Evolutionary conservation across 2,113 vertebrate genomes (phyloP), one percentile per base, ranked within the genome.

Genomic region (Halcyon senegalensis): DNA sequence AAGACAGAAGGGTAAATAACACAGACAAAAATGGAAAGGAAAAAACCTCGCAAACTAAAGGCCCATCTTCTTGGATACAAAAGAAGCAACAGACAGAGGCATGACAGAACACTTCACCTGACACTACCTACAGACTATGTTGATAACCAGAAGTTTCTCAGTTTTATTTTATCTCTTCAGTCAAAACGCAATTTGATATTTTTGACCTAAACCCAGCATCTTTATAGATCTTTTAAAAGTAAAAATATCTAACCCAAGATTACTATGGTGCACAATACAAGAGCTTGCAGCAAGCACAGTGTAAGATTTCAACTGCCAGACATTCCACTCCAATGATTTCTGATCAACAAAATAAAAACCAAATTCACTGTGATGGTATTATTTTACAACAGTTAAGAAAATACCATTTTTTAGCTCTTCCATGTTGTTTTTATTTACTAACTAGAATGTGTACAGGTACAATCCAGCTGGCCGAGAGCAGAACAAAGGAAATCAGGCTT

Each of bases 101-200:
- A 70, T 6, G 60, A 89, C 84, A 91, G 60, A 91, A 87, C 43
- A 31, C 33, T 81, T 89, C 79, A 85, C 79, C 55, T 43, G n/a
- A 94, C 59, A 53, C 56, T 43, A 41, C 44, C 46, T 43, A 43
- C 43, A 43, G 43, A 43, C 14, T 43, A 43, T 43, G 43, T 43
- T 6, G 14, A 43, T 43, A 43, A 16, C 15, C 43, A 43, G 28
- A 94, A 93, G 83, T 77, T 75, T 73, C 16, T 69, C 33, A 60
- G 37, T 66, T 93, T 92, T 84, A 84, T 94, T 97, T 92, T 56
- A 85, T 18, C 35, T 78, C 78, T 72, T 93, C 73, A 92, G 60
- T 78, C 68, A 94, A 87, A 92, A 95, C 43, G 37, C 5, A 5
- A 92, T 72, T 66, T 70, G 59, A 84, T 3, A 13, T 17, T 91